A percentile compares a stretch with the other conserved stretches of the same genome.
phyloP scores from a whole-genome alignment of 2,113 vertebrate species.

The Neofelis nebulosa region DNA sequence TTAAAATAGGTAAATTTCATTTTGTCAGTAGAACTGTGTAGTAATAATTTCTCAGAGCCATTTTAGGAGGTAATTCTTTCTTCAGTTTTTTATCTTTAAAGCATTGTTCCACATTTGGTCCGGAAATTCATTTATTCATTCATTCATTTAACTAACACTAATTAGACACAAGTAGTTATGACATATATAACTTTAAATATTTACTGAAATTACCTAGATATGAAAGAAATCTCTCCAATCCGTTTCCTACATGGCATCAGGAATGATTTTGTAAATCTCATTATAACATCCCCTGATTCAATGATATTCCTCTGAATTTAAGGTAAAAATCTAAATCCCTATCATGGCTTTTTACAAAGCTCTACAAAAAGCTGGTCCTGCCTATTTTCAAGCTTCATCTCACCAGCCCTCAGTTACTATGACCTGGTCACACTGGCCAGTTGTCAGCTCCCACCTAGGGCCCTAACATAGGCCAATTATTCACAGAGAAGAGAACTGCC shows the following conservation, averaged over 20 bases:
- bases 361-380: background rate
- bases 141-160: background rate
- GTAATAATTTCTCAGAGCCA: conserved; percentile 15
- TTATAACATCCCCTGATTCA: background rate
- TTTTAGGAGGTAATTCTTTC: background rate
- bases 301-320: background rate
- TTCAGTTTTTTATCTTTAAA: conserved; percentile 2
- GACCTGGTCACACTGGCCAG: background rate
- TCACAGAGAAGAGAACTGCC: background rate
- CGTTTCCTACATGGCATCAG: background rate
- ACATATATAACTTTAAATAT: conserved; percentile 21
- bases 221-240: background rate
- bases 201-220: conserved; percentile 3
- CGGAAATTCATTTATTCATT: background rate
- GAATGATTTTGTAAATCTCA: conserved; percentile 4
- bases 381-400: background rate
- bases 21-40: background rate
- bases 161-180: background rate
- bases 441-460: background rate
- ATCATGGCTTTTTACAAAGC: background rate
- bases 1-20: conserved; percentile 7
- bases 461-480: background rate
- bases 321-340: background rate
- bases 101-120: background rate
- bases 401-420: background rate